Percentiles rank a stretch among this genome's conserved stretches.
These are phyloP conservation scores for Adelosebastes latens DNA, from an alignment of 2,797 vertebrate genomes.

Conservation along the genomic window DNA sequence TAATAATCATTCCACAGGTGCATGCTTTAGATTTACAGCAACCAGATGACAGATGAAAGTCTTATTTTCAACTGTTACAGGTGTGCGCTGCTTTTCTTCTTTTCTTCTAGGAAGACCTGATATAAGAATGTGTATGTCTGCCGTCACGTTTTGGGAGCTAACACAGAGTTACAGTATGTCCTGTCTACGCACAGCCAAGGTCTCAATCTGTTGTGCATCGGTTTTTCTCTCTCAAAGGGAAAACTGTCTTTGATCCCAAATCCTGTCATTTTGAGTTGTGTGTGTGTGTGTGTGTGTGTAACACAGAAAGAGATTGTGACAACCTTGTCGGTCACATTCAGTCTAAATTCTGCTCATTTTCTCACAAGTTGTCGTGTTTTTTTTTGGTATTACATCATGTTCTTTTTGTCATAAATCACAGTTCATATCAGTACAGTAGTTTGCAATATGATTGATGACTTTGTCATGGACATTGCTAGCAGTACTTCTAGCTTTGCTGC, in stretches of 20 bases:
- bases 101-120: not conserved
- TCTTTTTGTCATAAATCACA: not conserved
- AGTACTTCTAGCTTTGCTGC: not conserved
- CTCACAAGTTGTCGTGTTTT: not conserved
- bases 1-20: constrained; percentile 15
- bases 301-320: not conserved
- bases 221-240: constrained; percentile 3
- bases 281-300: not conserved
- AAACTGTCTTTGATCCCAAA: constrained; percentile 32
- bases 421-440: not conserved
- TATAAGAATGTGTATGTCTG: not conserved
- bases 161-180: constrained; percentile 3
- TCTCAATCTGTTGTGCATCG: constrained; percentile 4
- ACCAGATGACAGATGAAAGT: constrained; percentile 30
- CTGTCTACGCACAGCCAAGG: constrained; percentile 4
- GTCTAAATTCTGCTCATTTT: not conserved
- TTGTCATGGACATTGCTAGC: not conserved
- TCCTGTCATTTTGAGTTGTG: constrained; percentile 6
- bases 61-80: not conserved
- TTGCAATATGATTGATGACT: not conserved
- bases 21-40: not conserved
- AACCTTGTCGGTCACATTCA: not conserved
- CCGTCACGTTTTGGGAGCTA: not conserved
- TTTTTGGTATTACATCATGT: not conserved
- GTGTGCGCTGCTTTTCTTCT: not conserved